Percentiles rank a stretch among this genome's conserved stretches.
Conservation (phyloP, 2,888 invertebrate genomes). For the Siphonodentalium dalli region DNA sequence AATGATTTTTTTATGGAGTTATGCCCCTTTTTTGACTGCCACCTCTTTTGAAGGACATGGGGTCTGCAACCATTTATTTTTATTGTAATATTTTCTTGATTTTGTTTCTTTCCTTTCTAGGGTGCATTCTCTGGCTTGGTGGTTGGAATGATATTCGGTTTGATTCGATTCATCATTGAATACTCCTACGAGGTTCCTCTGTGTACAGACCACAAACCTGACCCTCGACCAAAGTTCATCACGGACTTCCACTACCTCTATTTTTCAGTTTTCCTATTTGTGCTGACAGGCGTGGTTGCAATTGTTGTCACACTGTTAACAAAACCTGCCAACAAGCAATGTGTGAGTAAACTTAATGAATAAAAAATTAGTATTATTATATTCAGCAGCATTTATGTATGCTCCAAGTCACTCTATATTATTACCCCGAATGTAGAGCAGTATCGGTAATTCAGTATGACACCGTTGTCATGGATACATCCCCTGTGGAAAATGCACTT, state of each 20-base stretch:
- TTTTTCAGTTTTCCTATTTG: constrained; percentile 68
- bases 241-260: constrained; percentile 65
- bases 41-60: too few species aligned
- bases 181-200: constrained; percentile 65
- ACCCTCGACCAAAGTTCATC: constrained; percentile 48
- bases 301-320: constrained; percentile 66
- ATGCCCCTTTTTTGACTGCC: too few species aligned
- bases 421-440: too few species aligned
- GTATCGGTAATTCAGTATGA: too few species aligned
- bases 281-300: constrained; percentile 62
- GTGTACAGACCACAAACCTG: constrained; percentile 59
- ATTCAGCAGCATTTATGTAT: too few species aligned
- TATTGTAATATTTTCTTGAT: too few species aligned
- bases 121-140: constrained; percentile 70
- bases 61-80: too few species aligned
- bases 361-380: too few species aligned
- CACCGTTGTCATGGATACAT: too few species aligned
- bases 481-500: too few species aligned
- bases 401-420: too few species aligned
- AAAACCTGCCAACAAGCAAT: constrained; percentile 63
- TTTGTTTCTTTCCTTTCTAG: constrained; percentile 58
- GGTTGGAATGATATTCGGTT: constrained; percentile 66
- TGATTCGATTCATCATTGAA: constrained; percentile 67
- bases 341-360: constrained; percentile 63
- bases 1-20: too few species aligned